Evolutionary conservation across 1,140 invertebrate genomes (phyloP), one percentile per base, ranked within the genome.

Genomic region (Magallana ariakensis): DNA sequence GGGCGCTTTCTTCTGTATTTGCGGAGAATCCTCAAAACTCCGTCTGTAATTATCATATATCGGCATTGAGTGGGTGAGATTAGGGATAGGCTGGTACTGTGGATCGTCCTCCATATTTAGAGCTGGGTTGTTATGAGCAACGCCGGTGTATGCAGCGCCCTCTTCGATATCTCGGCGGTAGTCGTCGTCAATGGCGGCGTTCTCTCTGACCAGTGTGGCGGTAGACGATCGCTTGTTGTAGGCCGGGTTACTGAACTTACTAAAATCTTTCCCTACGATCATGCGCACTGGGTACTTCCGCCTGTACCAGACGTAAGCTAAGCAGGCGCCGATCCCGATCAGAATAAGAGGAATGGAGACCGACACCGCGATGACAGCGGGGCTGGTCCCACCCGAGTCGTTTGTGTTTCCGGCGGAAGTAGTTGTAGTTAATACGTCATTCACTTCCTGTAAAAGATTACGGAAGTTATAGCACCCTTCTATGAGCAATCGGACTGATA

Each of bases 201-300:
- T 86, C 16, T 86, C 85, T 13, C 90, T 70, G 1, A 90, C 88
- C 1, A 92, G 84, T 8, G 90, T 87, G 26, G 86, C 56, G 0
- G 91, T 83, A 6, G 87, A 88, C 9, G 81, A 46, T 46, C 82
- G 85, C n/a, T 92, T 92, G 62, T 83, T 89, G 85, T 93, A 95
- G n/a, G 88, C 89, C 8, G 94, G 94, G 85, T 95, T 95, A 57
- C 92, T 92, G 86, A 94, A 94, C 33, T 94, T 94, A 19, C 90
- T 92, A 88, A 95, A 95, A 53, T 93, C 92, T 56, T 94, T 89
- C 10, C 94, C 94, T 10, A 95, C 86, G 3, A 92, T 91, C 90
- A 94, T 94, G 57, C 94, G 88, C 26, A 94, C 93, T 8, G 94
- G 94, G 84, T 94, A 94, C 82, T 91, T 93, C 60, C 91, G 91